phyloP scores from a whole-genome alignment of 2,888 invertebrate genomes.

The Tenthredo amoena region DNA sequence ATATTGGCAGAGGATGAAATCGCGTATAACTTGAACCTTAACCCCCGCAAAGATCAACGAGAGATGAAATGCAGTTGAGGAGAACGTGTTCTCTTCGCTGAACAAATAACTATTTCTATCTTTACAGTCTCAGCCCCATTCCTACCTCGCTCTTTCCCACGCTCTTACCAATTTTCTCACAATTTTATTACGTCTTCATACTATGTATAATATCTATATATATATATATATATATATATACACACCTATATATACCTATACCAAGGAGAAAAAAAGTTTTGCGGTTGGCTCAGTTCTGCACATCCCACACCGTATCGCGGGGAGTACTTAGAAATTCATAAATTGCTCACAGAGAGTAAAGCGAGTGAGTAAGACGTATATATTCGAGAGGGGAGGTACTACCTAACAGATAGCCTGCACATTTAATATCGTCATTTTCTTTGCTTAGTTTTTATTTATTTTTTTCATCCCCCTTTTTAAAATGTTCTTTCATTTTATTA shows the following conservation, averaged over 20 bases:
- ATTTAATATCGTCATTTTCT: background rate
- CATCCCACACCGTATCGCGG: background rate
- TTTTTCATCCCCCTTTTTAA: background rate
- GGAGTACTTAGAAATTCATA: background rate
- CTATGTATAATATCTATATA: background rate
- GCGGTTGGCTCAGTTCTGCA: background rate
- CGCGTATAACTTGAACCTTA: slow-evolving; percentile 6
- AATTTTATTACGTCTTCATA: background rate
- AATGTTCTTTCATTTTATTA: background rate
- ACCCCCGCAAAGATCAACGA: background rate
- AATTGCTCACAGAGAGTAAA: background rate
- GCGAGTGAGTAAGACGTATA: background rate
- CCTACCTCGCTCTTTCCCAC: background rate
- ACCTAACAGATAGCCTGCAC: background rate
- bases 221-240: background rate
- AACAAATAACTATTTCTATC: background rate
- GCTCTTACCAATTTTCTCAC: background rate
- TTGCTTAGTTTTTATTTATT: background rate
- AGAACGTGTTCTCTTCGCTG: background rate
- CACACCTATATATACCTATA: background rate
- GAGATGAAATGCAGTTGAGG: background rate
- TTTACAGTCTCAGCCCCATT: background rate
- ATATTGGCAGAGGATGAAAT: background rate
- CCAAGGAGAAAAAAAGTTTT: background rate
- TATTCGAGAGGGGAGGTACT: background rate